phyloP scores from a whole-genome alignment of 53 echinoderm and acorn worm species.

The Mesocentrotus franciscanus region DNA sequence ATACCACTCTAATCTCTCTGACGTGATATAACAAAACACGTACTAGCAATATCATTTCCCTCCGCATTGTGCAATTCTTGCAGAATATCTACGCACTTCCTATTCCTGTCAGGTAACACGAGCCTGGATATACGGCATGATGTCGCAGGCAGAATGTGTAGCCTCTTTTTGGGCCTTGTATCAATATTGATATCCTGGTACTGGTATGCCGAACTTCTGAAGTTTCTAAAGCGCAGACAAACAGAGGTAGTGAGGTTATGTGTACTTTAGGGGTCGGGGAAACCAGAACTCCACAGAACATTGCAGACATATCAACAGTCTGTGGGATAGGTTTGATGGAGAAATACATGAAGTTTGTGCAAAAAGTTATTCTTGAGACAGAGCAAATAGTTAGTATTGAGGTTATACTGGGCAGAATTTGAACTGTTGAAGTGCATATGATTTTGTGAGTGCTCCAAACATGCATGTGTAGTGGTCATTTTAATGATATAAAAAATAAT shows the following conservation, averaged over 20 bases:
- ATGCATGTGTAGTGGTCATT: neutral
- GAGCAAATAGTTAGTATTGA: neutral
- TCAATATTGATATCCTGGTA: conserved; percentile 18
- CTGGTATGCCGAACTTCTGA: conserved; percentile 47
- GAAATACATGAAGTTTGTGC: neutral
- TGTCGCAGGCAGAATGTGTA: neutral
- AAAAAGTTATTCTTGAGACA: neutral
- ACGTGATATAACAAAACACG: neutral
- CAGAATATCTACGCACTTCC: conserved; percentile 20
- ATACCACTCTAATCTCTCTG: neutral
- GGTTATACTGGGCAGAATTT: neutral
- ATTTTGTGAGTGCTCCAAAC: neutral
- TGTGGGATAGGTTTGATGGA: neutral
- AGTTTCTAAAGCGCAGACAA: conserved; percentile 28
- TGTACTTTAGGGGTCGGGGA: neutral
- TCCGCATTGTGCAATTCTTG: neutral
- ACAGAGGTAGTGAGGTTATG: conserved; percentile 35
- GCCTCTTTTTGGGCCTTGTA: neutral
- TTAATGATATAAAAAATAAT: neutral
- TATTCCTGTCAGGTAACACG: conserved; percentile 5
- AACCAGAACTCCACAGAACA: neutral
- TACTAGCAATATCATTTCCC: neutral
- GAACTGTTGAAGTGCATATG: neutral
- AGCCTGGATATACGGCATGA: neutral
- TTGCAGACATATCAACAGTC: conserved; percentile 42